phyloP scores from a whole-genome alignment of 2,888 invertebrate species.

The Gasteruption jaculator region DNA sequence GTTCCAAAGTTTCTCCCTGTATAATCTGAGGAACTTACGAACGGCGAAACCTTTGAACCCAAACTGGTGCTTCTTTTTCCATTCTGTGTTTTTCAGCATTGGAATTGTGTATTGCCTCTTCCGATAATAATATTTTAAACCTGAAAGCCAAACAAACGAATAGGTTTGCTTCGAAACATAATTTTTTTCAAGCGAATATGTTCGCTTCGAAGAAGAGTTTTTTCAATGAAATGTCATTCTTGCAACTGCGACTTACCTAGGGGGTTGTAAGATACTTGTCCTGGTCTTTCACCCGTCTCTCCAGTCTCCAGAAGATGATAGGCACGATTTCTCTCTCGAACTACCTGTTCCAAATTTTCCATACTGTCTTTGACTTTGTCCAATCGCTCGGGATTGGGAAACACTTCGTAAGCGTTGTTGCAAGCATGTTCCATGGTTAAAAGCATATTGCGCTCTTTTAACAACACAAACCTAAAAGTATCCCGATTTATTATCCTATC shows the following conservation, averaged over 20 bases:
- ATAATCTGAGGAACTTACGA: conserved; percentile 59
- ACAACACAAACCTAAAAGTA: conserved; percentile 65
- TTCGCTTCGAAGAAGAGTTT: too few relatives aligned
- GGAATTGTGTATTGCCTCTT: conserved; percentile 65
- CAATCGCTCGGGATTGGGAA: conserved; percentile 89
- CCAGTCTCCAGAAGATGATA: conserved; percentile 88
- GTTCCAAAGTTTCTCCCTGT: conserved; percentile 64
- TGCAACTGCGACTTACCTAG: conserved; percentile 59
- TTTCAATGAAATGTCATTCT: too few relatives aligned
- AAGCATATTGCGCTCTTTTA: conserved; percentile 97
- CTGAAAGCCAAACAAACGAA: conserved; percentile 30
- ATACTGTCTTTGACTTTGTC: conserved; percentile 95
- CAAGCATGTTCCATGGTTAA: conserved; percentile 90
- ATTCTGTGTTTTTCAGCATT: conserved; percentile 62
- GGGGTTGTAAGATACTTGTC: conserved; percentile 56
- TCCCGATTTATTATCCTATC: conserved; percentile 7
- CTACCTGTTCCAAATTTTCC: conserved; percentile 85
- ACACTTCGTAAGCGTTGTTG: conserved; percentile 62
- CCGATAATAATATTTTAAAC: conserved; percentile 42
- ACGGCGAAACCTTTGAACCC: conserved; percentile 61
- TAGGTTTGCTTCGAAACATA: too few relatives aligned
- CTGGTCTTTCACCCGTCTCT: conserved; percentile 73
- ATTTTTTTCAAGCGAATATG: not conserved
- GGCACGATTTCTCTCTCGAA: conserved; percentile 88
- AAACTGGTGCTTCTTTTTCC: conserved; percentile 59